These are phyloP conservation scores for Agelas oroides DNA, from an alignment of 37 sponge, comb jelly and placozoan genomes.

Conservation along the genomic window DNA sequence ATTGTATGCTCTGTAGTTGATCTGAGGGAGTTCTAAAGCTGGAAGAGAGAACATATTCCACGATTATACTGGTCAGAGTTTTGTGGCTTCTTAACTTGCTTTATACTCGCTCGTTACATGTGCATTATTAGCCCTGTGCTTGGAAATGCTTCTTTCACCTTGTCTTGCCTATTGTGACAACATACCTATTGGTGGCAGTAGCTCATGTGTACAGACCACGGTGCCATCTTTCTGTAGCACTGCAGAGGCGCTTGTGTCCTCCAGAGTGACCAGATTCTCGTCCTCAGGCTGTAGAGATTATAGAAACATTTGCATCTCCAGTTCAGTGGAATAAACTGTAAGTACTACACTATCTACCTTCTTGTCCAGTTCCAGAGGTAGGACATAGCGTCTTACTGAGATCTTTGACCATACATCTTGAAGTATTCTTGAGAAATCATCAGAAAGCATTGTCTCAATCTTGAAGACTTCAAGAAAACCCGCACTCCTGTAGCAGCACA, in stretches of 20 bases:
- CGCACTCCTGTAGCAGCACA: neutral
- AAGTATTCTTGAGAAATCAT: neutral
- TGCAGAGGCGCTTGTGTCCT: constrained; percentile 20
- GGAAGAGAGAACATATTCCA: too few relatives aligned
- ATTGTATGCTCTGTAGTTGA: constrained; percentile 17
- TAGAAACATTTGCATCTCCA: too few relatives aligned
- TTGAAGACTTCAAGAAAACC: too few relatives aligned
- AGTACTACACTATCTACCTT: constrained; percentile 12
- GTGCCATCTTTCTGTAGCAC: constrained; percentile 33
- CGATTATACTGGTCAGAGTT: too few relatives aligned
- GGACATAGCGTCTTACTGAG: constrained; percentile 28
- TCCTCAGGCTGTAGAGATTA: neutral
- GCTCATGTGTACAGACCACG: neutral
- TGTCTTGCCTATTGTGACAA: too few relatives aligned
- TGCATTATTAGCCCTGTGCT: too few relatives aligned
- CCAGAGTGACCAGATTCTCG: constrained; percentile 28
- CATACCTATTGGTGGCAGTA: constrained; percentile 6
- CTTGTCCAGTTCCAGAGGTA: neutral
- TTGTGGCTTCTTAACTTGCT: too few relatives aligned
- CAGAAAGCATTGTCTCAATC: neutral
- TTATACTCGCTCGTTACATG: too few relatives aligned
- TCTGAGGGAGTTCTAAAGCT: constrained; percentile 28
- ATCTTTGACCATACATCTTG: neutral
- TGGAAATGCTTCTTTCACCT: too few relatives aligned
- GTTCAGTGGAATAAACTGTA: too few relatives aligned